These are phyloP conservation scores for Gymnocephalus cernua DNA, from an alignment of 2,113 vertebrate genomes.

Conservation along the genomic window DNA sequence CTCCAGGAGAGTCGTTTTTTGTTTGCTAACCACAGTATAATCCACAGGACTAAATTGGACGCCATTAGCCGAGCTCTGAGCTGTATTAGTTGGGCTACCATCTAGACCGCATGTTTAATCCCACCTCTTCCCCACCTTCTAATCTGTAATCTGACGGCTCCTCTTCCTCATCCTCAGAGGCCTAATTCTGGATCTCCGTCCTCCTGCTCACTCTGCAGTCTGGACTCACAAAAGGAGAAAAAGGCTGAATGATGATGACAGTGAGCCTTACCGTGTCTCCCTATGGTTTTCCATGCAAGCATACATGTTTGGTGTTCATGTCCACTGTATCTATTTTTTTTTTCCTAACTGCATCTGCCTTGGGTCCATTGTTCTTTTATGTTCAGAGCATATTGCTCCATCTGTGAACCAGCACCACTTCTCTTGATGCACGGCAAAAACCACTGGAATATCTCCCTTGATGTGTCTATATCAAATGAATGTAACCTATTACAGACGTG, in stretches of 20 bases:
- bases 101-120: conserved; percentile 62
- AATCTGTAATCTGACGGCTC: conserved; percentile 75
- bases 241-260: conserved; percentile 43
- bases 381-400: conserved; percentile 57
- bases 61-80: conserved; percentile 59
- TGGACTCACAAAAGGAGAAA: background rate
- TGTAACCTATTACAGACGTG: conserved; percentile 69
- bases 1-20: conserved; percentile 45
- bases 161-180: conserved; percentile 48
- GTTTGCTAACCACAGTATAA: conserved; percentile 18
- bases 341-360: conserved; percentile 55
- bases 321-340: conserved; percentile 4
- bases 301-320: conserved; percentile 12
- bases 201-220: conserved; percentile 26
- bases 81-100: conserved; percentile 55
- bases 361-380: conserved; percentile 73
- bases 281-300: conserved; percentile 14
- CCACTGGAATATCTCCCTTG: conserved; percentile 70
- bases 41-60: conserved; percentile 51
- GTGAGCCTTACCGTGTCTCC: conserved; percentile 16
- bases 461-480: conserved; percentile 79
- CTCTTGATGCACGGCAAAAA: conserved; percentile 63
- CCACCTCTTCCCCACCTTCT: conserved; percentile 68
- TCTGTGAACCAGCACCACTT: conserved; percentile 61
- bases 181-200: conserved; percentile 60